Evolutionary conservation across 2,888 invertebrate genomes (phyloP).

Genomic region (Drosophila quinaria): DNA sequence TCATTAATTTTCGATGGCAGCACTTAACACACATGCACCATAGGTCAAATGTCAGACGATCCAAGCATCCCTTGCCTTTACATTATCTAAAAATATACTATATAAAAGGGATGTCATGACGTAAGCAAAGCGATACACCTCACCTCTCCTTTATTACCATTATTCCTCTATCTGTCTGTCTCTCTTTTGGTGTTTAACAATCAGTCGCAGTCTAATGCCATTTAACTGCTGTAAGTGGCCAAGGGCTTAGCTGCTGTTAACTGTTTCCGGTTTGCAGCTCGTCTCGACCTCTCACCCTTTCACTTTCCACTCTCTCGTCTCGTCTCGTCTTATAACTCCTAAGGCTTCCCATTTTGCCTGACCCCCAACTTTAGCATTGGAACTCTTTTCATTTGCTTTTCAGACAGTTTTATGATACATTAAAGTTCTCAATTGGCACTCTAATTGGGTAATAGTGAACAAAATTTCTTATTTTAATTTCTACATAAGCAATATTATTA

Average conservation of each 20-base stretch:
- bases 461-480: not conserved
- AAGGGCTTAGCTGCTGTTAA: slow-evolving; percentile 76
- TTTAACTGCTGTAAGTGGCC: slow-evolving; percentile 75
- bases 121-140: slow-evolving; percentile 28
- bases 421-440: not conserved
- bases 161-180: not conserved
- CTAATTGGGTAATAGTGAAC: not conserved
- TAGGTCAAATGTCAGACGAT: slow-evolving; percentile 69
- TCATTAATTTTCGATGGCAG: slow-evolving; percentile 83
- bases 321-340: slow-evolving; percentile 40
- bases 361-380: slow-evolving; percentile 52
- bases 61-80: slow-evolving; percentile 42
- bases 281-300: slow-evolving; percentile 42
- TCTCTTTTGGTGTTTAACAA: slow-evolving; percentile 9
- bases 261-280: slow-evolving; percentile 71
- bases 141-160: slow-evolving; percentile 1
- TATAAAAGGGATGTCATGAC: slow-evolving; percentile 39
- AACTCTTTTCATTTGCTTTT: slow-evolving; percentile 32
- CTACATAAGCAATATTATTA: not conserved
- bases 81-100: slow-evolving; percentile 47
- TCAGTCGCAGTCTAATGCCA: slow-evolving; percentile 59
- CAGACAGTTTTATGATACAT: not conserved
- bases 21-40: slow-evolving; percentile 73
- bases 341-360: slow-evolving; percentile 61
- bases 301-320: slow-evolving; percentile 8